Evolutionary conservation across 2,797 vertebrate species (phyloP), one percentile per base, ranked within the genome.

Genomic region (Pseudopleuronectes americanus): DNA sequence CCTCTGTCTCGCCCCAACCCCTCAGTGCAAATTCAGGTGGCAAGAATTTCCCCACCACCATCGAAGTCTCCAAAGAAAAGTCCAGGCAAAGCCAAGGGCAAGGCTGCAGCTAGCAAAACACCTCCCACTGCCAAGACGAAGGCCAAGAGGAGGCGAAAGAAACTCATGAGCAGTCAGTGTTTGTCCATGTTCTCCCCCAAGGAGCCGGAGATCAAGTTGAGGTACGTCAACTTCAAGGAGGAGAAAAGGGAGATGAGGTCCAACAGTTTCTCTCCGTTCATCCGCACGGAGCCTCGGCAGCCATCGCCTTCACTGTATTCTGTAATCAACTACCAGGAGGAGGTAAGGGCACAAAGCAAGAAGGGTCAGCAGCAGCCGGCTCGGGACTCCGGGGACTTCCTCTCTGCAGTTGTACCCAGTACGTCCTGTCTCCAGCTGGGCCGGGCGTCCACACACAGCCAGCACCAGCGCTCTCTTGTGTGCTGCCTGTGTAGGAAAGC

Each of bases 151-250:
- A 91, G 90, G 53, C 79, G 71, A 1, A 94, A 91, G 76, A 93
- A 89, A 64, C 53, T 3, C 43, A 83, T 56, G 14, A 41, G 6
- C 43, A 65, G 79, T 56, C 58, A 70, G 33, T 57, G 74, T 0
- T 64, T 77, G 2, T 88, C 88, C 71, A 85, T 94, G 77, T 95
- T 95, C 69, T 79, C 90, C 53, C 92, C 93, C 3, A 90, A 84
- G 38, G 94, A 95, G 82, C 95, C 95, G 0, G 95, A 95, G 82
- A 95, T 95, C 78, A 94, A 89, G 68, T 53, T 95, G 12, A 93
- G 68, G 84, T 95, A 94, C 8, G 21, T 94, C 64, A 92, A 85
- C 83, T 93, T 74, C 81, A 94, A 92, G 68, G 93, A 93, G 55
- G 94, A 93, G 71, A 92, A 86, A 71, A 85, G 89, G 80, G 92